These are phyloP conservation scores for Anorthoa munda DNA, from an alignment of 2,888 invertebrate species.

Conservation along the genomic window DNA sequence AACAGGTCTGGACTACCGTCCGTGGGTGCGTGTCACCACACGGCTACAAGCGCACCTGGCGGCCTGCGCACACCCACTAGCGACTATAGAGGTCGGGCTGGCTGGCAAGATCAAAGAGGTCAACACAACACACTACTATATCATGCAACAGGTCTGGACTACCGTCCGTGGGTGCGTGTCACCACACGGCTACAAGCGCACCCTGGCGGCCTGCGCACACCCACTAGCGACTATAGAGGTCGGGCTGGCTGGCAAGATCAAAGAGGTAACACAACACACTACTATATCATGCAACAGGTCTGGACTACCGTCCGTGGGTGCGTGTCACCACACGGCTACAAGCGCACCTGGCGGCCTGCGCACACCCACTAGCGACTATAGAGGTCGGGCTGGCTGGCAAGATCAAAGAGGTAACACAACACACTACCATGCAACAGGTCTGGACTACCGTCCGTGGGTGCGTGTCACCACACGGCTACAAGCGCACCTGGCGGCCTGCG, in stretches of 20 bases:
- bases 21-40: slow-evolving; percentile 93
- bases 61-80: slow-evolving; percentile 95
- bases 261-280: slow-evolving; percentile 91
- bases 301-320: slow-evolving; percentile 90
- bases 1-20: slow-evolving; percentile 87
- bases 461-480: slow-evolving; percentile 94
- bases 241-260: slow-evolving; percentile 93
- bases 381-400: slow-evolving; percentile 94
- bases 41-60: slow-evolving; percentile 95
- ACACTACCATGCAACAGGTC: slow-evolving; percentile 69
- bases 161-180: slow-evolving; percentile 92
- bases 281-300: slow-evolving; percentile 73
- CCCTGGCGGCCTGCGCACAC: slow-evolving; percentile 95
- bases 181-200: slow-evolving; percentile 95
- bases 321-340: slow-evolving; percentile 94
- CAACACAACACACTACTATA: slow-evolving; percentile 9
- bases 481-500: slow-evolving; percentile 95
- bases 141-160: slow-evolving; percentile 80
- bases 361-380: slow-evolving; percentile 95
- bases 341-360: slow-evolving; percentile 95
- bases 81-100: slow-evolving; percentile 94
- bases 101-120: slow-evolving; percentile 95
- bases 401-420: slow-evolving; percentile 93
- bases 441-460: slow-evolving; percentile 90
- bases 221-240: slow-evolving; percentile 95